phyloP scores from a whole-genome alignment of 2,888 invertebrate species.

The Pammene aurita region DNA sequence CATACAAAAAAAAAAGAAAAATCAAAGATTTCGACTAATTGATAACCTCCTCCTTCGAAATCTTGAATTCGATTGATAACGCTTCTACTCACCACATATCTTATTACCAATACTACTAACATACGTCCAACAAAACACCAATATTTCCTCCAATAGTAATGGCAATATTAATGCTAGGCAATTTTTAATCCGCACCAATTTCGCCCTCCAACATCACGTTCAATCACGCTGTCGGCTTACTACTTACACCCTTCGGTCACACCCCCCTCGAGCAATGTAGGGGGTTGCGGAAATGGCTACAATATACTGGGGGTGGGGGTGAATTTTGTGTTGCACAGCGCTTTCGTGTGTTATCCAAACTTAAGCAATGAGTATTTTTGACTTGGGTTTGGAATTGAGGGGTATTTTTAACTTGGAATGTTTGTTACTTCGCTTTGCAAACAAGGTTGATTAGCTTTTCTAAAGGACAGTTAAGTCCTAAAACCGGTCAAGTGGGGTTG shows the following conservation, averaged over 20 bases:
- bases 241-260: slow-evolving; percentile 45
- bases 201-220: slow-evolving; percentile 18
- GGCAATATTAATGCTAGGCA: slow-evolving; percentile 19
- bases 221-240: slow-evolving; percentile 29
- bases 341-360: slow-evolving; percentile 46
- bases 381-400: slow-evolving; percentile 1
- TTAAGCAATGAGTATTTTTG: slow-evolving; percentile 42
- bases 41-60: too few relatives aligned
- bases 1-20: too few relatives aligned
- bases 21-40: too few relatives aligned
- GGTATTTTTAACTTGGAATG: too few relatives aligned
- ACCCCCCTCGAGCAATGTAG: slow-evolving; percentile 51
- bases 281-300: slow-evolving; percentile 58
- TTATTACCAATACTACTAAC: background rate
- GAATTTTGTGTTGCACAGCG: slow-evolving; percentile 54
- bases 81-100: too few relatives aligned
- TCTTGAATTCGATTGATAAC: too few relatives aligned
- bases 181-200: slow-evolving; percentile 30
- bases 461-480: too few relatives aligned
- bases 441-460: too few relatives aligned
- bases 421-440: too few relatives aligned
- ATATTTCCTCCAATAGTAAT: slow-evolving; percentile 19
- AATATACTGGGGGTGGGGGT: slow-evolving; percentile 55
- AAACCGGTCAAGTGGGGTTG: too few relatives aligned
- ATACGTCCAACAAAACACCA: background rate